These are phyloP conservation scores for Tragopan temminckii DNA, from an alignment of 2,797 vertebrate species.

Conservation along the genomic window DNA sequence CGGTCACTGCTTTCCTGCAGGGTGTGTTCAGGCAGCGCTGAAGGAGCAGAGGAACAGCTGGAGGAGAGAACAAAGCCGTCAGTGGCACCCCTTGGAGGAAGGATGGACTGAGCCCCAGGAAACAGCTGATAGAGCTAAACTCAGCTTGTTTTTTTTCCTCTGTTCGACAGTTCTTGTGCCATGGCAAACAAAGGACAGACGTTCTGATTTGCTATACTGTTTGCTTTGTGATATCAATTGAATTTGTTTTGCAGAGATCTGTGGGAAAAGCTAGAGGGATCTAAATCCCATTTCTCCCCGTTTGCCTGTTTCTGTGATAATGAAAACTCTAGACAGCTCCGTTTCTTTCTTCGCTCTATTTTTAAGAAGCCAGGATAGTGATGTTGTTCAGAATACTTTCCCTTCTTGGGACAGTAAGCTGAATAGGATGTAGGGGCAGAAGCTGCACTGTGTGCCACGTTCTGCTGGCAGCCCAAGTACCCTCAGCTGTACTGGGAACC, in stretches of 20 bases:
- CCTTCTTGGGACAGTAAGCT: neutral
- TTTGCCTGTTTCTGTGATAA: neutral
- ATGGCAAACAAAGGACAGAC: conserved; percentile 85
- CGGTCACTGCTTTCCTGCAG: conserved; percentile 76
- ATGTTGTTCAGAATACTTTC: neutral
- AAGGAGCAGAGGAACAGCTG: conserved; percentile 81
- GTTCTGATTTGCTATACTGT: conserved; percentile 81
- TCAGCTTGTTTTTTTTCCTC: conserved; percentile 83
- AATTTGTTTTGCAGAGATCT: conserved; percentile 75
- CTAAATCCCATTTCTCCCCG: neutral
- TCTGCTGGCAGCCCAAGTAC: neutral
- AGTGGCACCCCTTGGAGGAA: conserved; percentile 82
- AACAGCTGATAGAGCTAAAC: conserved; percentile 85
- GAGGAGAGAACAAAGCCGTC: conserved; percentile 85
- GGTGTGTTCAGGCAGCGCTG: conserved; percentile 81
- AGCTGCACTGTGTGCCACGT: fast-evolving
- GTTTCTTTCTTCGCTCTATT: neutral
- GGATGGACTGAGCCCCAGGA: conserved; percentile 82
- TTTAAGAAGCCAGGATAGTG: neutral
- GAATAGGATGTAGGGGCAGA: neutral
- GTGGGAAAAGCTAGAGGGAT: conserved; percentile 74
- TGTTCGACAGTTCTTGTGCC: conserved; percentile 86
- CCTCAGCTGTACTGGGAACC: neutral
- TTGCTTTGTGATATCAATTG: conserved; percentile 79
- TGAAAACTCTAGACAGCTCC: neutral